phyloP scores from a whole-genome alignment of 2,113 vertebrate genomes.

The Mirza zaza region DNA sequence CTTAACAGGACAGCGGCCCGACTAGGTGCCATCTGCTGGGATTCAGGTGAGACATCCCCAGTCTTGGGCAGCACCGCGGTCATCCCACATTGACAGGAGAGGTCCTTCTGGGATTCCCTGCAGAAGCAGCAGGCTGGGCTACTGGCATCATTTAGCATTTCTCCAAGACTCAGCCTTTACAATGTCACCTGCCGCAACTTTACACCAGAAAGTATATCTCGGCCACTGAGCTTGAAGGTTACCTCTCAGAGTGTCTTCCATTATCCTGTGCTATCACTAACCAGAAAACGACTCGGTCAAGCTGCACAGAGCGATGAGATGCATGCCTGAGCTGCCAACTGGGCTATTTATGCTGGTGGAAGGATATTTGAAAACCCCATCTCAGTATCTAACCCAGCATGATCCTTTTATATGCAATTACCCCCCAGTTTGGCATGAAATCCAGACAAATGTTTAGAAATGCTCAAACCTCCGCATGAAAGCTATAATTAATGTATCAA shows the following conservation, averaged over 20 bases:
- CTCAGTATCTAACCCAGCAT: constrained; percentile 62
- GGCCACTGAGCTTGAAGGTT: not conserved
- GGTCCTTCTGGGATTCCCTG: not conserved
- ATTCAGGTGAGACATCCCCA: not conserved
- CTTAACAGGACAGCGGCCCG: not conserved
- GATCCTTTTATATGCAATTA: constrained; percentile 74
- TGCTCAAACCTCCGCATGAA: constrained; percentile 53
- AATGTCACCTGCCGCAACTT: not conserved
- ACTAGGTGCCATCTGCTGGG: not conserved
- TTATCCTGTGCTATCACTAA: not conserved
- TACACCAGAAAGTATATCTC: not conserved
- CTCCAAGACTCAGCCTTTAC: not conserved
- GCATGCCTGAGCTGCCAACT: not conserved
- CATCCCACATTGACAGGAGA: not conserved
- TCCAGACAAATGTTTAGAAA: constrained; percentile 78
- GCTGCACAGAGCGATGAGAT: not conserved
- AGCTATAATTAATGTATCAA: constrained; percentile 74
- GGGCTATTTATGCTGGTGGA: constrained; percentile 45
- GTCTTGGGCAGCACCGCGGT: not conserved
- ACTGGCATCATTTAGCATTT: not conserved
- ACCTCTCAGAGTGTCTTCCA: not conserved
- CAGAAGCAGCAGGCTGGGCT: not conserved
- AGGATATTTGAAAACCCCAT: constrained; percentile 57
- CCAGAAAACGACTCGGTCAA: constrained; percentile 28
- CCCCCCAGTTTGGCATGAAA: constrained; percentile 70